These are phyloP conservation scores for Sarcophilus harrisii DNA, from an alignment of 2,797 vertebrate genomes.

Conservation along the genomic window DNA sequence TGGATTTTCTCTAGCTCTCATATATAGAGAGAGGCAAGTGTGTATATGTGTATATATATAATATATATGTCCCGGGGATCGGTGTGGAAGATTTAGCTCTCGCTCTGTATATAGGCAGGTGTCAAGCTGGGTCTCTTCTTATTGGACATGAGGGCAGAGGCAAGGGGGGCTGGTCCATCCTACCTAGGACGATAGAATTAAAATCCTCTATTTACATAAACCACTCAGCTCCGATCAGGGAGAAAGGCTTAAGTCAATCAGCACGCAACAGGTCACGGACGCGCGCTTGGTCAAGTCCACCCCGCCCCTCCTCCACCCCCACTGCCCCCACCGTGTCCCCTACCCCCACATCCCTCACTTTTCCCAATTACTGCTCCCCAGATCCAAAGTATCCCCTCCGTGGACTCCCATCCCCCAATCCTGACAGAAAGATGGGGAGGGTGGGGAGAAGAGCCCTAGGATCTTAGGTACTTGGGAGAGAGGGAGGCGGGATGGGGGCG, in stretches of 20 bases:
- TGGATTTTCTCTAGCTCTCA: slow-evolving; percentile 12
- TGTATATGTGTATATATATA: neutral
- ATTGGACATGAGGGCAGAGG: slow-evolving; percentile 91
- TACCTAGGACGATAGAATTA: slow-evolving; percentile 87
- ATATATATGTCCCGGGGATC: slow-evolving; percentile 67
- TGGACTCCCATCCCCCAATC: neutral
- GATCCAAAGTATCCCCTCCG: neutral
- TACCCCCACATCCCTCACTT: neutral
- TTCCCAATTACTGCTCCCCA: neutral
- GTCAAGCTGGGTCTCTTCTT: slow-evolving; percentile 92
- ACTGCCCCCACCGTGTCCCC: neutral
- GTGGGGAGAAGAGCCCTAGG: neutral
- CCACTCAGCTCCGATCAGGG: slow-evolving; percentile 65
- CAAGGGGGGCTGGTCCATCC: slow-evolving; percentile 92
- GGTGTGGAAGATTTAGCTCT: slow-evolving; percentile 85
- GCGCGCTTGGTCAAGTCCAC: slow-evolving; percentile 54
- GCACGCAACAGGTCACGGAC: neutral
- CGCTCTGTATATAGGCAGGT: slow-evolving; percentile 98
- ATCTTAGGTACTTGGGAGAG: neutral
- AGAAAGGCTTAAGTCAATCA: neutral
- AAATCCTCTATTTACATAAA: slow-evolving; percentile 87
- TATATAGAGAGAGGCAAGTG: neutral
- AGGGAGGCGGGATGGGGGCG: neutral
- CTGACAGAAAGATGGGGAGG: neutral
- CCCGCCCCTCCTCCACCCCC: neutral